Evolutionary conservation across 92 coral and sea anemone genomes (phyloP).

Genomic region (Pocillopora grandis): DNA sequence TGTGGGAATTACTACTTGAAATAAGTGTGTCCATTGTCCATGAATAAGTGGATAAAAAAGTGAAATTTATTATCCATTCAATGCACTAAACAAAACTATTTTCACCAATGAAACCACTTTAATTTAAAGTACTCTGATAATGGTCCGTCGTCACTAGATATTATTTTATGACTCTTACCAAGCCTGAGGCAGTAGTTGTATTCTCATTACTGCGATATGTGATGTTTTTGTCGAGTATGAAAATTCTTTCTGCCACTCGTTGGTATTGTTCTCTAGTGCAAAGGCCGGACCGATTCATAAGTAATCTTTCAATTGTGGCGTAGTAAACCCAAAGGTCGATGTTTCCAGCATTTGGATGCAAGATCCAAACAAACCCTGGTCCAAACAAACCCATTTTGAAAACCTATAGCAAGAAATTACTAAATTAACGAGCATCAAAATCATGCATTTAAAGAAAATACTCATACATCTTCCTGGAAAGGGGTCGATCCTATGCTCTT

Average conservation of each 20-base stretch:
- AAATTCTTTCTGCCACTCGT: slow-evolving; percentile 52
- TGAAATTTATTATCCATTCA: too few relatives aligned
- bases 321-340: slow-evolving; percentile 49
- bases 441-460: too few relatives aligned
- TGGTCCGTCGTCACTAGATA: neutral
- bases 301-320: neutral
- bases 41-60: too few relatives aligned
- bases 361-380: slow-evolving; percentile 84
- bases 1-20: too few relatives aligned
- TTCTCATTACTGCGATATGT: slow-evolving; percentile 49
- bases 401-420: slow-evolving; percentile 35
- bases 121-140: too few relatives aligned
- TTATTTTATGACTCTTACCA: slow-evolving; percentile 52
- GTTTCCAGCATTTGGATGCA: slow-evolving; percentile 56
- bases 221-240: slow-evolving; percentile 45
- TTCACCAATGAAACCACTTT: too few relatives aligned
- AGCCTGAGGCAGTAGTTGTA: slow-evolving; percentile 63
- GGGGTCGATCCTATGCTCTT: too few relatives aligned
- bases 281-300: neutral
- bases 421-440: too few relatives aligned
- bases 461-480: too few relatives aligned
- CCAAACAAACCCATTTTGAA: slow-evolving; percentile 77
- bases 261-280: slow-evolving; percentile 58
- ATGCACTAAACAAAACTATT: too few relatives aligned
- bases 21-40: too few relatives aligned